phyloP scores from a whole-genome alignment of 1,140 invertebrate genomes.

The Apis laboriosa region DNA sequence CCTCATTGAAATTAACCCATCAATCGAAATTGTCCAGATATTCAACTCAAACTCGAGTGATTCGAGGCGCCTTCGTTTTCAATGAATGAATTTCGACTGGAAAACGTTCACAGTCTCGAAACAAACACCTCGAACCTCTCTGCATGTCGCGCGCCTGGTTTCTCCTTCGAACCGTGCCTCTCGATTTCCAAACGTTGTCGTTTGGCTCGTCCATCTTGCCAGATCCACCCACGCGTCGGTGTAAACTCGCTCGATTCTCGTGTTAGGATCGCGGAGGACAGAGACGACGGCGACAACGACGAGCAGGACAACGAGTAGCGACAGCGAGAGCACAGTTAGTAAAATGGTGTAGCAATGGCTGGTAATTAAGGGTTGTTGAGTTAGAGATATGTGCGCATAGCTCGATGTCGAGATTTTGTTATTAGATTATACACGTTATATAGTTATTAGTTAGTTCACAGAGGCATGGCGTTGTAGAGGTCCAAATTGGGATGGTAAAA shows the following conservation, averaged over 20 bases:
- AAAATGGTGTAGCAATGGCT: conserved; percentile 68
- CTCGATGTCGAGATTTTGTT: conserved; percentile 56
- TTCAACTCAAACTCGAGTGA: not conserved
- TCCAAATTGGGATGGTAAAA: conserved; percentile 81
- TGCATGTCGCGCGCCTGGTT: not conserved
- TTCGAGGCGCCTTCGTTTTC: not conserved
- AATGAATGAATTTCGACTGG: conserved; percentile 17
- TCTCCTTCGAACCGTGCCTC: not conserved
- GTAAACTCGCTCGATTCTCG: conserved; percentile 6
- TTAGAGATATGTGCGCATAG: conserved; percentile 68
- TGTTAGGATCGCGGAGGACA: not conserved
- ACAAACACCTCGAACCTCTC: not conserved
- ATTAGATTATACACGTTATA: conserved; percentile 22
- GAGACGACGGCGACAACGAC: not conserved
- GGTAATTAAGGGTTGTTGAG: conserved; percentile 55
- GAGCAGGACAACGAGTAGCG: conserved; percentile 38
- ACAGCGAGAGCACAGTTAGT: conserved; percentile 67
- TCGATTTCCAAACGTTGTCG: not conserved
- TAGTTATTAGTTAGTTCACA: conserved; percentile 84
- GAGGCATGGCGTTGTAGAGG: conserved; percentile 88
- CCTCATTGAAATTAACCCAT: not conserved
- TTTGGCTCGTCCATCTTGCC: not conserved
- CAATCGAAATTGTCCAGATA: not conserved
- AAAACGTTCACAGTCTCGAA: not conserved
- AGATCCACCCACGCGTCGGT: not conserved